Conservation (phyloP, 2,797 vertebrate genomes). For the Carduelis carduelis region DNA sequence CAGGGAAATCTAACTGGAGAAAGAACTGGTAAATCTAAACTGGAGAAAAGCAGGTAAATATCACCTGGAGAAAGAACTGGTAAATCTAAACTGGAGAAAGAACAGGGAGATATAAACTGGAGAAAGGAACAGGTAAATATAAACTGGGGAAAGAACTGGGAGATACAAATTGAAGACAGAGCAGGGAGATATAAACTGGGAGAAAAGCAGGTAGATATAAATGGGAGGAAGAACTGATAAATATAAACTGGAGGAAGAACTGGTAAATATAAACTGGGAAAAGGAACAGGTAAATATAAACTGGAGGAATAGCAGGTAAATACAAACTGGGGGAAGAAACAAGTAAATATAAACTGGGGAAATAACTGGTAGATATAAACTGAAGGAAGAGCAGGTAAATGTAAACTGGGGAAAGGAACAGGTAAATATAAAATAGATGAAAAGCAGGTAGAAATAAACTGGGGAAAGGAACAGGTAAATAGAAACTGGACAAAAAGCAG, state of each 20-base stretch:
- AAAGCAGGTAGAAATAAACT: neutral
- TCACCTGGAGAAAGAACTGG: neutral
- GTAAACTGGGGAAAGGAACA: neutral
- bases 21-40: neutral
- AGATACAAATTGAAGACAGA: too few relatives aligned
- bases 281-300: neutral
- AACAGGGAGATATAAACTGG: neutral
- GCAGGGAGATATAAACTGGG: neutral
- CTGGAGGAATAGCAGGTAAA: rapidly evolving
- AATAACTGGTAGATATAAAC: neutral
- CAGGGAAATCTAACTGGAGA: neutral
- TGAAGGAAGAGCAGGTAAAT: rapidly evolving
- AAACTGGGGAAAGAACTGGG: neutral
- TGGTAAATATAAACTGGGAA: too few relatives aligned
- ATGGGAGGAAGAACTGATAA: neutral
- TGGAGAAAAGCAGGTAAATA: neutral
- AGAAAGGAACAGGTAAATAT: neutral
- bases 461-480: rapidly evolving
- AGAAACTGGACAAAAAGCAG: rapidly evolving
- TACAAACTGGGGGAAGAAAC: neutral
- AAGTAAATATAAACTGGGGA: neutral
- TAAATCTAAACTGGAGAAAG: neutral
- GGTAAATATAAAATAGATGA: neutral
- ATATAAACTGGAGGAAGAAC: too few relatives aligned
- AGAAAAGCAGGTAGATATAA: neutral